Base-by-base conservation (phyloP, 2,888 invertebrate species). In the Copidosoma aretas region DNA sequence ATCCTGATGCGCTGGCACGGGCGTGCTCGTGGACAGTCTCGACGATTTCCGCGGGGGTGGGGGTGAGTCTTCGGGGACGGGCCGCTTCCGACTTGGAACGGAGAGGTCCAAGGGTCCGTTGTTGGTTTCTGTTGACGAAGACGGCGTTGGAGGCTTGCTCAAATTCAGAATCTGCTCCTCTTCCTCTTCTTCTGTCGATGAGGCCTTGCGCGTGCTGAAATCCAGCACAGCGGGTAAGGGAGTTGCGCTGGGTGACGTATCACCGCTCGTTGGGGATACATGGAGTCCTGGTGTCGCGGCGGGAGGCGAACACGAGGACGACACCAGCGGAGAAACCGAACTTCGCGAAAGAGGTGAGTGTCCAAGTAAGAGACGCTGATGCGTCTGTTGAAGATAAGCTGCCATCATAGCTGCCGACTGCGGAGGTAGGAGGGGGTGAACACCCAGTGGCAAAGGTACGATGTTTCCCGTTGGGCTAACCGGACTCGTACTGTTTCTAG, bases 51-150 rank as follows among this genome's bases (percentile, higher is more conserved):
- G 86, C 39, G 86, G 86, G 1, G 80, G 80, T 17, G 89, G 86
- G 0, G 89, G 88, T 0, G 84, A 81, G 60, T 90, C 90, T 57
- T 90, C 91, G n/a, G 86, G 84, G 4, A 88, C 87, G 1, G 90
- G 88, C 71, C 93, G 88, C 77, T 94, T 92, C 66, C 92, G 88
- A 56, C 90, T 90, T 41, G 90, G 89, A 21, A 93, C 90, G 0
- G 94, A 93, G 54, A 95, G 85, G 82, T 95, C 95, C 72, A 95
- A 84, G 0, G 95, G 93, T 75, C 93, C 89, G 78, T 88, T 87
- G 71, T 84, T 84, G 4, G 84, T 82, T 39, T 86, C 85, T 77
- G 90, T 88, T 0, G 84, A 82, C 1, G 84, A 83, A 1, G 86
- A 85, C n/a, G 87, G 87, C 3, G 87, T 85, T 73, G 90, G 87